These are phyloP conservation scores for Ariolimax columbianus DNA, from an alignment of 2,888 invertebrate genomes.

Conservation along the genomic window DNA sequence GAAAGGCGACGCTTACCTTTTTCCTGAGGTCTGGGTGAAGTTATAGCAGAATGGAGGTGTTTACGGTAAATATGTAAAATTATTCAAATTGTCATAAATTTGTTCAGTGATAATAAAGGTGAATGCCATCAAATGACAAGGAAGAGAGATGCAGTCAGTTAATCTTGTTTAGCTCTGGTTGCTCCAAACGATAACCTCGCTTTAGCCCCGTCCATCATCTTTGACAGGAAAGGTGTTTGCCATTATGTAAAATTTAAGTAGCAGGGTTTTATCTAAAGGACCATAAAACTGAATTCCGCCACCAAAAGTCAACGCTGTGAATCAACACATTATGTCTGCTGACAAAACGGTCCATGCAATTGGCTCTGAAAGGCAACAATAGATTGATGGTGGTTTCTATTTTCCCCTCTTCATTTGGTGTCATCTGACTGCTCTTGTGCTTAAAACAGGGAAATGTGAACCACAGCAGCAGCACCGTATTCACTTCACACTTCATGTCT, in stretches of 20 bases:
- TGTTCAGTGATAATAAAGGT: background rate
- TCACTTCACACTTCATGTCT: too few relatives aligned
- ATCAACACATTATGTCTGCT: too few relatives aligned
- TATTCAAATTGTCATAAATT: background rate
- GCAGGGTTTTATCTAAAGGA: too few relatives aligned
- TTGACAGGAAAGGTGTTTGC: background rate
- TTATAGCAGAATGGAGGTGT: background rate
- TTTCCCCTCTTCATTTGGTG: too few relatives aligned
- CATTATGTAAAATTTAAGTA: background rate
- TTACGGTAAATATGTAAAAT: background rate
- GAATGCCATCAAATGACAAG: background rate
- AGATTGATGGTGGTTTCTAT: too few relatives aligned
- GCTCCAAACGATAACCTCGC: background rate
- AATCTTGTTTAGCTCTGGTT: background rate
- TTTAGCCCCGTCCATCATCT: background rate
- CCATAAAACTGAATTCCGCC: too few relatives aligned
- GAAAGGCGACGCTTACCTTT: background rate
- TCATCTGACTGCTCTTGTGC: too few relatives aligned
- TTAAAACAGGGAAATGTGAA: too few relatives aligned
- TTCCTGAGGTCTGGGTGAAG: background rate
- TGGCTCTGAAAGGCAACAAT: too few relatives aligned
- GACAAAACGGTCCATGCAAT: too few relatives aligned
- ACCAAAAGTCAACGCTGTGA: too few relatives aligned
- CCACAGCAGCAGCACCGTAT: too few relatives aligned
- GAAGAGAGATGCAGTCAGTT: background rate